These are phyloP conservation scores for Egretta garzetta DNA, from an alignment of 2,113 vertebrate species.

Conservation along the genomic window DNA sequence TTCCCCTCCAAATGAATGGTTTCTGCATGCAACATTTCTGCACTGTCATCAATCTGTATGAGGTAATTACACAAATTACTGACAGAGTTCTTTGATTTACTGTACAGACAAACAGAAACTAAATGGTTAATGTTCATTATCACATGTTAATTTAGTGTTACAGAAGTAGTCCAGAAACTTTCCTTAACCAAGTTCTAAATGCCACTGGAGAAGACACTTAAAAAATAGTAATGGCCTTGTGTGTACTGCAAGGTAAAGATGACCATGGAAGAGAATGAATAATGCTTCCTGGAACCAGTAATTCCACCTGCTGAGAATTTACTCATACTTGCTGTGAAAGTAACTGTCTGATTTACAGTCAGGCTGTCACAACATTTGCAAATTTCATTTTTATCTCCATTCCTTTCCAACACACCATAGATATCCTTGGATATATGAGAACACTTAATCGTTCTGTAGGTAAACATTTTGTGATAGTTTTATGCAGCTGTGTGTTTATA, in stretches of 20 bases:
- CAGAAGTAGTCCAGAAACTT: not conserved
- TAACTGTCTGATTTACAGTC: conserved; percentile 9
- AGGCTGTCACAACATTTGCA: conserved; percentile 3
- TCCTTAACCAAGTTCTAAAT: not conserved
- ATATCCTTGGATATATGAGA: not conserved
- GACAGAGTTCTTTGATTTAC: not conserved
- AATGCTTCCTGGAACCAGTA: not conserved
- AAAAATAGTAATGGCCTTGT: not conserved
- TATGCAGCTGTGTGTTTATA: not conserved
- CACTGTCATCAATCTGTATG: not conserved
- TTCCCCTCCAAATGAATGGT: not conserved
- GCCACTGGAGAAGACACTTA: not conserved
- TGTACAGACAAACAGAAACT: not conserved
- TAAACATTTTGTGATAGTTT: not conserved
- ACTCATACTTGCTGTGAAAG: not conserved
- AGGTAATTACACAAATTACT: not conserved
- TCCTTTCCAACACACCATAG: not conserved
- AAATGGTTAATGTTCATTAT: not conserved
- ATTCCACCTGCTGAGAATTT: conserved; percentile 7
- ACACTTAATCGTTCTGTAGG: not conserved
- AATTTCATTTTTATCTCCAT: conserved; percentile 3
- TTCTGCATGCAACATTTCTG: not conserved
- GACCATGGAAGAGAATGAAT: not conserved
- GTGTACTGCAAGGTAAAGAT: not conserved
- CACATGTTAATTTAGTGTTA: not conserved